These are phyloP conservation scores for Trilocha varians DNA, from an alignment of 2,888 invertebrate genomes.

Conservation along the genomic window DNA sequence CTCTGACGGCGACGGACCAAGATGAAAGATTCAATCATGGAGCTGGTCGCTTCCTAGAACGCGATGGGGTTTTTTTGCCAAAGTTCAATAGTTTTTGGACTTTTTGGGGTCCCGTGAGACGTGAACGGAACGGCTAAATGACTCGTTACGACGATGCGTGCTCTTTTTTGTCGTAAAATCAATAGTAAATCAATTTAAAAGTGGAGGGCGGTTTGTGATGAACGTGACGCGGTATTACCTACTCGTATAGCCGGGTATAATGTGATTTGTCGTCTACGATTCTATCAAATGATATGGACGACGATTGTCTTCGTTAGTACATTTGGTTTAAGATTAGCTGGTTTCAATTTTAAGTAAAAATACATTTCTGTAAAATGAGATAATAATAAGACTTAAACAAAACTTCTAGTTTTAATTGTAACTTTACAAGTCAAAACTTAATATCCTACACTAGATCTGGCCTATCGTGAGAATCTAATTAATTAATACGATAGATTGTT, in stretches of 20 bases:
- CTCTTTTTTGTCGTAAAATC: slow-evolving; percentile 4
- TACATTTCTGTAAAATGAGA: too few relatives aligned
- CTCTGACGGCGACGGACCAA: slow-evolving; percentile 36
- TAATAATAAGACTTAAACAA: too few relatives aligned
- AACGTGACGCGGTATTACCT: background rate
- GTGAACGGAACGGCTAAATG: slow-evolving; percentile 11
- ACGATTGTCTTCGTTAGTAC: too few relatives aligned
- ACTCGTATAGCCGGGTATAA: background rate
- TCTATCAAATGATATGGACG: background rate
- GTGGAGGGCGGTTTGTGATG: background rate
- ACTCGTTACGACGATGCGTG: slow-evolving; percentile 11
- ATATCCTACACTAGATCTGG: too few relatives aligned
- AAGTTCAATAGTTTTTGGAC: slow-evolving; percentile 39
- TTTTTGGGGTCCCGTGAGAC: slow-evolving; percentile 32
- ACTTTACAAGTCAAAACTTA: too few relatives aligned
- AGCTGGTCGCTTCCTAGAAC: slow-evolving; percentile 52
- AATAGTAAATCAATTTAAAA: slow-evolving; percentile 1
- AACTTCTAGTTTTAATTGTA: too few relatives aligned
- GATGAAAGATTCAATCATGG: slow-evolving; percentile 65
- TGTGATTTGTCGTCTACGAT: background rate
- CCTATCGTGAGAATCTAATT: too few relatives aligned
- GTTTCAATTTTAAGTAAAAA: too few relatives aligned
- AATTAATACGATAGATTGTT: too few relatives aligned
- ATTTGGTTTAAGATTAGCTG: too few relatives aligned
- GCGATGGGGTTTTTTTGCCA: slow-evolving; percentile 35